Conservation (phyloP, 1,140 invertebrate species). For the Akabosia matsudoensis region DNA sequence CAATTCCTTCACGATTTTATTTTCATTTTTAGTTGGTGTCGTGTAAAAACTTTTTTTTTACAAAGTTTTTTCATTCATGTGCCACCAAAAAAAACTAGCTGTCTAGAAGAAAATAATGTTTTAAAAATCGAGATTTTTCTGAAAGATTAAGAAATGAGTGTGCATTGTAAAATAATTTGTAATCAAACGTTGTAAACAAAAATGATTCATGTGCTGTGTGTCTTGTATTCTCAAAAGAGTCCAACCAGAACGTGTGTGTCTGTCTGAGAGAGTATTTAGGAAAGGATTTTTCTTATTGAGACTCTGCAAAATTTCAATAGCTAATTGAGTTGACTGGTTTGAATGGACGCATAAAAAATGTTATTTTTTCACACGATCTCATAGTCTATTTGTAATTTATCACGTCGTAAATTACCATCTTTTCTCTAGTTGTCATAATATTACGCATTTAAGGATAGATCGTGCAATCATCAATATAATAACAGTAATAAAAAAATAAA, state of each 20-base stretch:
- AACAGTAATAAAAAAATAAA: neutral
- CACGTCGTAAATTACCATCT: conserved; percentile 9
- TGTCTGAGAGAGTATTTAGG: neutral
- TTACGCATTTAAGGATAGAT: conserved; percentile 6
- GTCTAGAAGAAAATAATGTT: neutral
- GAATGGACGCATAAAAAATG: neutral
- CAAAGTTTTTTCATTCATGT: neutral
- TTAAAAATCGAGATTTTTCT: neutral
- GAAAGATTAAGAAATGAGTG: neutral
- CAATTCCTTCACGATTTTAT: too few species aligned
- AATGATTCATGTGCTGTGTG: neutral
- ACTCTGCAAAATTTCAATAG: conserved; percentile 1
- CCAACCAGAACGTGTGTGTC: neutral
- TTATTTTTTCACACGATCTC: conserved; percentile 17
- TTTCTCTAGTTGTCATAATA: conserved; percentile 22
- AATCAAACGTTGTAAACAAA: neutral
- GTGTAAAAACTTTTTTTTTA: neutral
- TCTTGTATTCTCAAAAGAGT: too few species aligned
- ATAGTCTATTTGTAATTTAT: conserved; percentile 20
- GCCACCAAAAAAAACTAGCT: neutral
- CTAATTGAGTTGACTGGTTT: conserved; percentile 12
- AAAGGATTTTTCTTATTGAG: neutral
- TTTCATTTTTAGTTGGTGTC: too few species aligned
- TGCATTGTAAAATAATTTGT: neutral
- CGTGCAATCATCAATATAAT: neutral